Conservation (phyloP, 2,888 invertebrate species). For the Phymatocera aterrima region DNA sequence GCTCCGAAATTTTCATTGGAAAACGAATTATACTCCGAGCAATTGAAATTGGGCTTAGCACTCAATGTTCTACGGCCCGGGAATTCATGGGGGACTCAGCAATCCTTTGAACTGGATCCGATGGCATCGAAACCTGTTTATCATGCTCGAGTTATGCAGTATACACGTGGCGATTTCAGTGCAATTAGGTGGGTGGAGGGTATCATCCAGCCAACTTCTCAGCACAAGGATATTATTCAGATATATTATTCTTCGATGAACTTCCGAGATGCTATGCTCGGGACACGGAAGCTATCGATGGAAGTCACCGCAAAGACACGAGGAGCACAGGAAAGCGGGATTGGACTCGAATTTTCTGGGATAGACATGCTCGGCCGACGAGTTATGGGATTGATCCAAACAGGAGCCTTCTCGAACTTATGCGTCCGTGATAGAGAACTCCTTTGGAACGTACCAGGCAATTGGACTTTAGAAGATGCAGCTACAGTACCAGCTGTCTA, state of each 20-base stretch:
- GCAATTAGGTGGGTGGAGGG: slow-evolving; percentile 88
- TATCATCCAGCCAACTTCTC: slow-evolving; percentile 59
- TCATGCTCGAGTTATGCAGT: slow-evolving; percentile 86
- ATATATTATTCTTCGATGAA: slow-evolving; percentile 88
- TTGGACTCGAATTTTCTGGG: slow-evolving; percentile 80
- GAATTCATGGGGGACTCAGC: slow-evolving; percentile 55
- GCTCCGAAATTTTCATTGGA: slow-evolving; percentile 81
- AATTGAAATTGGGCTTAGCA: slow-evolving; percentile 83
- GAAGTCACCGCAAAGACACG: slow-evolving; percentile 86
- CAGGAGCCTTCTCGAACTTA: slow-evolving; percentile 74
- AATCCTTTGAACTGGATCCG: slow-evolving; percentile 67
- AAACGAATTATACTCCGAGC: slow-evolving; percentile 80
- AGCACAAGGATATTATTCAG: slow-evolving; percentile 68
- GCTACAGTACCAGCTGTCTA: slow-evolving; percentile 76
- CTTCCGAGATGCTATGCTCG: slow-evolving; percentile 96
- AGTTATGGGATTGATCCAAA: slow-evolving; percentile 72
- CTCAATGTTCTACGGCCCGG: slow-evolving; percentile 80
- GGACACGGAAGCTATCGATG: slow-evolving; percentile 90
- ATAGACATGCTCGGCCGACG: slow-evolving; percentile 57
- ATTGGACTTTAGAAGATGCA: slow-evolving; percentile 75
- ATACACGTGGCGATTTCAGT: slow-evolving; percentile 89
- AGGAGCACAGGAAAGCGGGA: slow-evolving; percentile 77
- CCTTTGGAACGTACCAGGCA: slow-evolving; percentile 72
- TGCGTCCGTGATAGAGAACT: slow-evolving; percentile 73
- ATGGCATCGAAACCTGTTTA: slow-evolving; percentile 75